Evolutionary conservation across 2,888 invertebrate species (phyloP).

Genomic region (Rhingia campestris): DNA sequence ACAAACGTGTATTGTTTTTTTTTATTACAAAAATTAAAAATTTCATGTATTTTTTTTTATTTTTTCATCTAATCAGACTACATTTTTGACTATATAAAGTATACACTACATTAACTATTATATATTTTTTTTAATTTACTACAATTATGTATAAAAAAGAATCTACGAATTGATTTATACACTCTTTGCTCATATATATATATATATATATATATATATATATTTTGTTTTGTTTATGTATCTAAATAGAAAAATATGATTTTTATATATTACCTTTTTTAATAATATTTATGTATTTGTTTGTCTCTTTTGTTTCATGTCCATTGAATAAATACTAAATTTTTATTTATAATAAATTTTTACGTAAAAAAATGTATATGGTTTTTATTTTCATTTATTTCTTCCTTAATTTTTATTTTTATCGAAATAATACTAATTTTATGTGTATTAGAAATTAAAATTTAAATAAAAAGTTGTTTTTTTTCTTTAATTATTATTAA

Average conservation of each 20-base stretch:
- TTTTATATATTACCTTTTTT: slow-evolving; percentile 48
- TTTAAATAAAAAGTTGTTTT: slow-evolving; percentile 5
- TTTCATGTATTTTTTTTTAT: slow-evolving; percentile 26
- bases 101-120: slow-evolving; percentile 59
- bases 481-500: slow-evolving; percentile 3
- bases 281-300: slow-evolving; percentile 31
- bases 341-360: slow-evolving; percentile 45
- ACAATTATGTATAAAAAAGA: slow-evolving; percentile 69
- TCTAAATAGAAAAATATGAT: slow-evolving; percentile 75
- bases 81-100: slow-evolving; percentile 72
- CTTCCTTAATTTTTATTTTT: slow-evolving; percentile 18
- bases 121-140: slow-evolving; percentile 45
- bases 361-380: slow-evolving; percentile 66
- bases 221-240: slow-evolving; percentile 56
- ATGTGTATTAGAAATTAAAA: slow-evolving; percentile 34
- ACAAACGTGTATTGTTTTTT: slow-evolving; percentile 36
- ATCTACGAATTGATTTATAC: slow-evolving; percentile 55
- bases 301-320: slow-evolving; percentile 52
- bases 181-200: slow-evolving; percentile 46
- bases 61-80: slow-evolving; percentile 65
- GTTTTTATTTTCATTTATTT: slow-evolving; percentile 31
- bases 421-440: slow-evolving; percentile 64
- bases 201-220: slow-evolving; percentile 33
- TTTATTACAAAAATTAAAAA: slow-evolving; percentile 44
- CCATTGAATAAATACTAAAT: slow-evolving; percentile 50